A percentile compares a stretch with the other conserved stretches of the same genome.
Evolutionary conservation across 2,797 vertebrate genomes (phyloP).

Genomic region (Anas georgica): DNA sequence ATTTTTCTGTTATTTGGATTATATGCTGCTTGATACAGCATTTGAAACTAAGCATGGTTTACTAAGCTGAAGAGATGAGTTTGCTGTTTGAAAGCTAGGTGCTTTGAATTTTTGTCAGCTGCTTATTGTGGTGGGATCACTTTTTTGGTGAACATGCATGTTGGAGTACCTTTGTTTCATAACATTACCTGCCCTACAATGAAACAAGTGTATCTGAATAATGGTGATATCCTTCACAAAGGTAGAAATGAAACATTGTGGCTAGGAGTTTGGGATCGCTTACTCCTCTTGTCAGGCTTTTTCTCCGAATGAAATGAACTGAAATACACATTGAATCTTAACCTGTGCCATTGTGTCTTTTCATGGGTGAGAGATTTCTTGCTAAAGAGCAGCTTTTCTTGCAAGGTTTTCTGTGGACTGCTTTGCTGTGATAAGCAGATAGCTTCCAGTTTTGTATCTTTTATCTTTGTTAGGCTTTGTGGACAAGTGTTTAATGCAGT

Average conservation of each 20-base stretch:
- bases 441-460: neutral
- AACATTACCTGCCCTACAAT: neutral
- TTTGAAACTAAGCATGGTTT: neutral
- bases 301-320: neutral
- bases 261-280: neutral
- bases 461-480: neutral
- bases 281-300: neutral
- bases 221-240: neutral
- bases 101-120: neutral
- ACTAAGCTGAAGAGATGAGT: neutral
- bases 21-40: neutral
- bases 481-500: neutral
- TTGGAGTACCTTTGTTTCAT: neutral
- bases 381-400: neutral
- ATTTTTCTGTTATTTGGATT: neutral
- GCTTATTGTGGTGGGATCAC: neutral
- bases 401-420: neutral
- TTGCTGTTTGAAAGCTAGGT: neutral
- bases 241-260: neutral
- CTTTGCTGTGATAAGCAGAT: neutral
- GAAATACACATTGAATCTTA: neutral
- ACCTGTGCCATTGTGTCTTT: accelerated
- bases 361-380: neutral
- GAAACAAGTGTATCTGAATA: neutral
- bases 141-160: neutral